Evolutionary conservation across 2,797 vertebrate species (phyloP).

Genomic region (Labeo calbasu): DNA sequence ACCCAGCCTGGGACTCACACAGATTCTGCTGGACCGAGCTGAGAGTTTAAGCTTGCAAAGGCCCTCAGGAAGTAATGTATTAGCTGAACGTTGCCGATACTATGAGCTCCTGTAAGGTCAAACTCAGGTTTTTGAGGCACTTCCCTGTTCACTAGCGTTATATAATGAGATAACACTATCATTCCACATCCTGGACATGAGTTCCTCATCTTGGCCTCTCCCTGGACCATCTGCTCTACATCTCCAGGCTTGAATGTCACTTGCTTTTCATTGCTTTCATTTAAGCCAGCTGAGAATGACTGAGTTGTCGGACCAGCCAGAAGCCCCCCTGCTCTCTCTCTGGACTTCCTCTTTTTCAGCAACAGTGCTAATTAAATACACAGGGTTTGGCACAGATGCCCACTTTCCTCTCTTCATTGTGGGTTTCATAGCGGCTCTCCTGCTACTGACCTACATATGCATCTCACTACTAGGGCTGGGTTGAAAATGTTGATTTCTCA

Average conservation of each 20-base stretch:
- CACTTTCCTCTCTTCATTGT: conserved; percentile 8
- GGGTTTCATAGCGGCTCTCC: conserved; percentile 2
- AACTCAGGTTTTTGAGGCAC: background rate
- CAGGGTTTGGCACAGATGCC: conserved; percentile 50
- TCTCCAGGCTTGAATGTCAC: conserved; percentile 43
- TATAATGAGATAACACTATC: conserved; percentile 22
- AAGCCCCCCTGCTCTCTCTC: conserved; percentile 3
- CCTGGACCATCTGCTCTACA: conserved; percentile 52
- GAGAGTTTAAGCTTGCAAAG: background rate
- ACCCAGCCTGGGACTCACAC: conserved; percentile 17
- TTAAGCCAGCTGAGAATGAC: conserved; percentile 46
- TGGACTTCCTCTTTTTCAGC: conserved; percentile 45
- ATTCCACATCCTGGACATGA: conserved; percentile 33
- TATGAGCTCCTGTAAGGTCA: background rate
- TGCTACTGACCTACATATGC: conserved; percentile 52
- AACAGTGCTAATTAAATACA: conserved; percentile 56
- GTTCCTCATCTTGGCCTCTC: conserved; percentile 30
- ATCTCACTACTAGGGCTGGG: conserved; percentile 16
- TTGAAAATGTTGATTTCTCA: background rate
- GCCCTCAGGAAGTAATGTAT: background rate
- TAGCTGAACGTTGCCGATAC: background rate
- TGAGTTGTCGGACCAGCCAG: conserved; percentile 29
- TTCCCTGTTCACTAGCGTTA: conserved; percentile 21
- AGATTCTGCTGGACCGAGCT: background rate
- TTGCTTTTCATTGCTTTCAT: conserved; percentile 24